Evolutionary conservation across 2,113 vertebrate genomes (phyloP).

Genomic region (Sciurus niger): DNA sequence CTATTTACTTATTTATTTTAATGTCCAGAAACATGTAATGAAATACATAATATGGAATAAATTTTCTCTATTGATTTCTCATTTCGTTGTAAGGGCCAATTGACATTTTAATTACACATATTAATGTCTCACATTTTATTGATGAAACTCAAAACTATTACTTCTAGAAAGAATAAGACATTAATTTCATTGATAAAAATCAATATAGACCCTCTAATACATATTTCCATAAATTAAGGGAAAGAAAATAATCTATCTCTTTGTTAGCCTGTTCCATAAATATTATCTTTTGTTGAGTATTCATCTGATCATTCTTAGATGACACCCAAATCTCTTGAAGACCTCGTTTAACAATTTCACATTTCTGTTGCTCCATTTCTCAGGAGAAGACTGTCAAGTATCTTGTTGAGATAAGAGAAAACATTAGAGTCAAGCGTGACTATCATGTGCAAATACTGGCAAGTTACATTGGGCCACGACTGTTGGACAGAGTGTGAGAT

Average conservation of each 20-base stretch:
- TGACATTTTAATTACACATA: not conserved
- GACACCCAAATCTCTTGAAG: not conserved
- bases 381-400: not conserved
- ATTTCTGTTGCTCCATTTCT: not conserved
- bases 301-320: not conserved
- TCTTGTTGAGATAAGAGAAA: not conserved
- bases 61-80: not conserved
- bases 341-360: not conserved
- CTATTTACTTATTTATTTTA: not conserved
- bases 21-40: not conserved
- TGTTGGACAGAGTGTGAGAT: not conserved
- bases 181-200: not conserved
- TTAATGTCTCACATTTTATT: not conserved
- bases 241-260: not conserved
- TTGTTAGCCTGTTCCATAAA: not conserved
- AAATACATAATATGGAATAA: not conserved
- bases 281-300: not conserved
- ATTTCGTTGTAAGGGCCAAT: not conserved
- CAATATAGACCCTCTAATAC: not conserved
- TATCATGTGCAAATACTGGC: not conserved
- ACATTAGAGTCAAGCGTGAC: not conserved
- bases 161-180: not conserved
- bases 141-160: not conserved
- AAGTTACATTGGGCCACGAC: not conserved
- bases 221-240: not conserved